Base-by-base conservation (phyloP, 2,888 invertebrate species). In the Diarsia rubi region DNA sequence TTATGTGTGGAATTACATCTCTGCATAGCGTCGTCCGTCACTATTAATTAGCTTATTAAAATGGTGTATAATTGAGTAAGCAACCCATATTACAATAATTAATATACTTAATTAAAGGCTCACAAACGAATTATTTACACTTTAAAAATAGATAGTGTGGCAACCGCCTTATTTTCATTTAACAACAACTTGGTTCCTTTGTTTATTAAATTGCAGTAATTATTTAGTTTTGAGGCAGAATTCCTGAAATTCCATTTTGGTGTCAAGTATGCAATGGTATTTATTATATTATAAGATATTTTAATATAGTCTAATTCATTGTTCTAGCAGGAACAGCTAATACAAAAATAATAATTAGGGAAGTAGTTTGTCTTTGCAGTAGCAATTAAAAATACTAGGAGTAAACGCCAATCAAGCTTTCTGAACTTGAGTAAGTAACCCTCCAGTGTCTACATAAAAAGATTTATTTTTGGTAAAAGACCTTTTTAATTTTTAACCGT, bases 131-230 rank as follows among this genome's bases (percentile, higher is more conserved):
- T 31, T 31, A 31, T 31, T 31, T 31, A 31, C 31, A 31, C 31
- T 31, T 31, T 31, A 31, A 3, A 31, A 31, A 37, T 37, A 6
- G 65, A 19, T n/a, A 63, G 3, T 73, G 66, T 69, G n/a, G 3
- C 4, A 24, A 12, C 47, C 54, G 69, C 66, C 47, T 62, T 45
- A 71, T 8, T 19, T 54, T 52, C 37, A 37, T 81, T 27, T 3
- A 49, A 37, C 31, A 76, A 64, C n/a, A 4, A 12, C 31, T 52
- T 24, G 14, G 54, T 64, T 76, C 1, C 16, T 68, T n/a, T 21
- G 59, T 44, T 52, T n/a, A 67, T 54, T 68, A n/a, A 52, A 64
- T 44, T 54, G 14, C 31, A 8, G 45, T 14, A 47, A 31, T 49
- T 60, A 44, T 49, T 60, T 59, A 42, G 24, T 57, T 21, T 21